Evolutionary conservation across 2,888 invertebrate species (phyloP), one percentile per base, ranked within the genome.

Genomic region (Elmis aenea): DNA sequence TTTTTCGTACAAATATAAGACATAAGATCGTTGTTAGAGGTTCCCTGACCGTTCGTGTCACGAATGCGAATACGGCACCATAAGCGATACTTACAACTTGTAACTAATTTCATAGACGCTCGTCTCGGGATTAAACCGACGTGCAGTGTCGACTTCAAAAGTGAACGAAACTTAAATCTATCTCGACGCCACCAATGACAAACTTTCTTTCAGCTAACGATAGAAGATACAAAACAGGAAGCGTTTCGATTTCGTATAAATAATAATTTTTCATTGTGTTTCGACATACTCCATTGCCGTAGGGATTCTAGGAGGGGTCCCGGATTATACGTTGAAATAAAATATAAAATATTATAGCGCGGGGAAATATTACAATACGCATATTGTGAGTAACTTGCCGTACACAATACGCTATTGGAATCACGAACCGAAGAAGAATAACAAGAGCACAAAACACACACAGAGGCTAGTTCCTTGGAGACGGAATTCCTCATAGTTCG

Each of bases 311-410:
- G 21, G 25, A 26, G 40, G 42, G 38, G 42, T 22, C 27, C 26
- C 36, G 42, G 42, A 45, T 42, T 45, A n/a, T n/a, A 42, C 42
- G 34, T 32, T 18, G 45, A 33, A 42, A 45, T 44, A 44, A 44
- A 44, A 44, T 41, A 38, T 45, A 42, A 45, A 45, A 45, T 45
- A 45, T 45, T 38, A 42, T 18, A 33, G 38, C 45, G 34, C 28
- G 26, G 42, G 41, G 45, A 45, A 45, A 45, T 45, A 42, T 45
- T 34, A 45, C 42, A 42, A 42, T 45, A 44, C 37, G 40, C 41
- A 43, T 30, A 30, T 21, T 30, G 30, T 30, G 22, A 30, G 21
- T 5, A 30, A 30, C 22, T 30, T n/a, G n/a, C 21, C 22, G 22
- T 14, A 21, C 22, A 22, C 30, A 30, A 13, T 30, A 14, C 21